phyloP scores from a whole-genome alignment of 2,888 invertebrate genomes.

The Cataglyphis livida region DNA sequence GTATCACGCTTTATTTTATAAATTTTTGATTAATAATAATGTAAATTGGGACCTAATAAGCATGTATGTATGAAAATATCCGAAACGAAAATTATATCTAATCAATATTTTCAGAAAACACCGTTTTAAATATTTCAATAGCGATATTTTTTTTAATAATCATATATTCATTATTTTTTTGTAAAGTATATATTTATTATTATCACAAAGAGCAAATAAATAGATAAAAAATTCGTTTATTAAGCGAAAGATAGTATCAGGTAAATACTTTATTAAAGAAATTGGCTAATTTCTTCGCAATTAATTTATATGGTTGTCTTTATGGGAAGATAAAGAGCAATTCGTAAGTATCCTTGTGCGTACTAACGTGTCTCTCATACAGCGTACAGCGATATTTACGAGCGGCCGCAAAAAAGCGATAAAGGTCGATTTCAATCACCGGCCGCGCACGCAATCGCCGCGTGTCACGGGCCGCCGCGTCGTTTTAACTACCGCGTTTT shows the following conservation, averaged over 20 bases:
- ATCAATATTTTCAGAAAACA: neutral
- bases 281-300: neutral
- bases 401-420: slow-evolving; percentile 17
- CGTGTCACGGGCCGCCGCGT: slow-evolving; percentile 37
- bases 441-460: slow-evolving; percentile 36
- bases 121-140: neutral
- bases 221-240: neutral
- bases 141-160: neutral
- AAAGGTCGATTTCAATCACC: slow-evolving; percentile 49
- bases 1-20: neutral
- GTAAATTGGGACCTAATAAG: neutral
- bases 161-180: neutral
- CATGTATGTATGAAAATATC: neutral
- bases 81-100: neutral
- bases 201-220: neutral
- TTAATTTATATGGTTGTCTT: slow-evolving; percentile 9
- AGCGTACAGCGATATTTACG: slow-evolving; percentile 22
- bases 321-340: neutral
- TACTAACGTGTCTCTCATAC: slow-evolving; percentile 5
- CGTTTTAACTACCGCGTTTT: slow-evolving; percentile 52
- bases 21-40: neutral
- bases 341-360: neutral
- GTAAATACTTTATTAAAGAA: neutral
- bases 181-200: neutral
- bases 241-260: neutral